Base-by-base conservation (phyloP, 2,113 vertebrate species). In the Spermophilus dauricus region DNA sequence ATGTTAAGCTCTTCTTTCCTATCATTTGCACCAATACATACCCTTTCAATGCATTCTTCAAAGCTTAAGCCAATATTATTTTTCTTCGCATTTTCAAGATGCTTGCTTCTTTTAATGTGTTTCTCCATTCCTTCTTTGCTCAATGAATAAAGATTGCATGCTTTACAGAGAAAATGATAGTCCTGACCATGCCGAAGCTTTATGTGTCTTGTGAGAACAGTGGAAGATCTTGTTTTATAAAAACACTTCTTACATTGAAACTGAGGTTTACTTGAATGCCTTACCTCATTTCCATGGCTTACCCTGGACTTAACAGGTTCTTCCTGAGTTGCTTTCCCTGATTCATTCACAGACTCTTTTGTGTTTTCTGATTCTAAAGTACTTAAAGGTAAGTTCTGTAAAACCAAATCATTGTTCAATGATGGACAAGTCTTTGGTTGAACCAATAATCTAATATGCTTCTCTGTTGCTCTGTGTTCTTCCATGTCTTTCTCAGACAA, bases 181-280 rank as follows among this genome's bases (percentile, higher is more conserved):
- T 99, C 99, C 32, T 99, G 98, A 3, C 99, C 98, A 86, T 99
- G 99, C 67, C 99, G 98, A 37, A 99, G 98, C 73, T 99, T 99
- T 90, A 99, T 98, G 85, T 99, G 99, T 90, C 98, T 99, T 48
- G 99, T 99, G 92, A 99, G 98, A 91, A 99, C 98, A 0, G 98
- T 98, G 1, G 99, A 98, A 63, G 99, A 99, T 94, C 99, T 98
- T 13, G 99, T 99, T 97, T 99, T 99, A 96, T 99, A 99, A 95
- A 99, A 99, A 91, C 99, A 99, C 95, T 99, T 99, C 86, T 98
- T 98, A 90, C 99, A 99, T 73, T 99, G 99, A 94, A 99, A 99
- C 93, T 99, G 99, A 70, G 99, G 98, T 98, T 98, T 99, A 97
- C 93, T 98, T 5, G 97, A 95, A 76, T 98, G 99, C 95, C 99